Conservation (phyloP, 1,140 invertebrate species). For the Ericerus pela region DNA sequence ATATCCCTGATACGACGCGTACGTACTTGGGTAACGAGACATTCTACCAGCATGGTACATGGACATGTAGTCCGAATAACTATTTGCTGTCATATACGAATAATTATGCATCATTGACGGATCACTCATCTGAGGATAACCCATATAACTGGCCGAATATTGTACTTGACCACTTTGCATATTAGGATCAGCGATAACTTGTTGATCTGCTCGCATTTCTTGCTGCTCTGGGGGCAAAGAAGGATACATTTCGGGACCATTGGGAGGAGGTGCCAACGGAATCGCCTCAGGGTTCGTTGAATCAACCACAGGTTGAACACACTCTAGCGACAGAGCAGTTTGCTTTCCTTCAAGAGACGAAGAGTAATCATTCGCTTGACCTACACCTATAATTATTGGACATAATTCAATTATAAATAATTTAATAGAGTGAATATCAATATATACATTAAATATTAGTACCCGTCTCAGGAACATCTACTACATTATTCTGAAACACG, state of each 20-base stretch:
- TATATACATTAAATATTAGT: no score
- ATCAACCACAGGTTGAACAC: neutral
- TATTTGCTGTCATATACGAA: neutral
- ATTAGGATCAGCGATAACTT: neutral
- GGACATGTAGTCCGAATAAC: neutral
- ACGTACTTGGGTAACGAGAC: neutral
- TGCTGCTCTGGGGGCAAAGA: neutral
- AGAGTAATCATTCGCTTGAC: no score
- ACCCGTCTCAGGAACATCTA: no score
- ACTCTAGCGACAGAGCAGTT: neutral
- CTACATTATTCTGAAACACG: no score
- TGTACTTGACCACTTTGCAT: neutral
- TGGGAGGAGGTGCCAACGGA: neutral
- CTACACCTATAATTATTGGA: no score
- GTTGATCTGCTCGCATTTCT: neutral
- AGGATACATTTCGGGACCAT: neutral
- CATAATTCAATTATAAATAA: no score
- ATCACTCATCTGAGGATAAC: neutral
- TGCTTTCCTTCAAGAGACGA: neutral
- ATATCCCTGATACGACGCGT: neutral
- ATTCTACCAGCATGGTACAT: neutral
- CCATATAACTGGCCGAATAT: slow-evolving; percentile 2
- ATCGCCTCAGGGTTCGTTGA: neutral
- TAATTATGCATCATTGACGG: neutral
- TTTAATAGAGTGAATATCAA: no score